Evolutionary conservation across 2,113 vertebrate species (phyloP), one percentile per base, ranked within the genome.

Genomic region (Tachycineta bicolor): DNA sequence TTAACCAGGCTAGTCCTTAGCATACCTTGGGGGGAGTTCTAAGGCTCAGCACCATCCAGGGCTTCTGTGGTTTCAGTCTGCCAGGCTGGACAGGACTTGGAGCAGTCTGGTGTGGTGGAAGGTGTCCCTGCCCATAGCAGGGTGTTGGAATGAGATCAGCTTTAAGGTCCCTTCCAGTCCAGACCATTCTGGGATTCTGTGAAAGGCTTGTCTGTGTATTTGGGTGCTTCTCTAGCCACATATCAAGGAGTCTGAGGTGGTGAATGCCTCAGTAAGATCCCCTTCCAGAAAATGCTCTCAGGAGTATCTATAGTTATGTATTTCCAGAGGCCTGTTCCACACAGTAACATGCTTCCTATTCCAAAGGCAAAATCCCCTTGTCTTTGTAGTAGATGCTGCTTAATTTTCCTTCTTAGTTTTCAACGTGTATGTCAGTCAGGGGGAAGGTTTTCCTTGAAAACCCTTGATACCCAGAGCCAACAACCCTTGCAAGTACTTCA

Each of bases 241-340:
- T 4, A 12, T 37, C 28, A 24, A 23, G n/a, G 37, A 33, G n/a
- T 44, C 50, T 14, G 20, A 63, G 34, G 29, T 83, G 55, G 28
- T 67, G 14, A 78, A 37, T 17, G 19, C 33, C 29, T 14, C 12
- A 29, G 41, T 43, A 9, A 55, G 0, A 1, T 78, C 8, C 25
- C 13, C 14, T 55, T 74, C 21, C 58, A 71, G 39, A 24, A 82
- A 31, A 68, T 28, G 16, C 18, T 59, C 34, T 75, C 47, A 6
- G 33, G 3, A 58, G 2, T 6, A 4, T 5, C 50, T 89, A 0
- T 0, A 3, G 8, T 49, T 39, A 3, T 0, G 0, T 49, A 22
- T 81, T 89, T 94, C 34, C 73, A 59, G 59, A 59, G 23, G 6
- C 9, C 14, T 24, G 6, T 67, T 59, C 47, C 13, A 13, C n/a